A percentile compares a stretch with the other conserved stretches of the same genome.
Evolutionary conservation across 1,140 invertebrate genomes (phyloP).

Genomic region (Tetraneura akinire): DNA sequence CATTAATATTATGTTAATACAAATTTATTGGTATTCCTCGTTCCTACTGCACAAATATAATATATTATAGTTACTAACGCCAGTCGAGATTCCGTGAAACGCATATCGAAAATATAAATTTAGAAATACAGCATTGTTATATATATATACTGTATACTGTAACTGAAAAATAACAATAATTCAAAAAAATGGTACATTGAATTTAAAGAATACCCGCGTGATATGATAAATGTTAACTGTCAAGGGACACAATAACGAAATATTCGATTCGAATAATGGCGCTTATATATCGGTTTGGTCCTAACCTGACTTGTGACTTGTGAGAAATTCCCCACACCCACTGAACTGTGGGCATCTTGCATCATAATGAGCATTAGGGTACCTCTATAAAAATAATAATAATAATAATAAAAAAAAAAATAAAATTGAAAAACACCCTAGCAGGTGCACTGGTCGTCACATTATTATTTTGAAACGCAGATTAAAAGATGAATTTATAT

Average conservation of each 20-base stretch:
- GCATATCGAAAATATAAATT: not conserved
- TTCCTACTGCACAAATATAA: too few relatives aligned
- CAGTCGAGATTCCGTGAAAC: not conserved
- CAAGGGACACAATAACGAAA: not conserved
- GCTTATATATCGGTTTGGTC: not conserved
- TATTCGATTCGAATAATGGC: slow-evolving; percentile 1
- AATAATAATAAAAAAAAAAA: too few relatives aligned
- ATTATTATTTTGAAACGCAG: not conserved
- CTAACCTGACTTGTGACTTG: not conserved
- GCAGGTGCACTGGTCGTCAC: slow-evolving; percentile 12
- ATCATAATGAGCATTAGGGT: not conserved
- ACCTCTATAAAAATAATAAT: too few relatives aligned
- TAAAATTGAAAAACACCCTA: not conserved
- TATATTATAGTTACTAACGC: too few relatives aligned
- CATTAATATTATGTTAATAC: too few relatives aligned
- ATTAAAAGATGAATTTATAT: not conserved
- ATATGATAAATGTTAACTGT: slow-evolving; percentile 28
- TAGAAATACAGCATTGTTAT: not conserved
- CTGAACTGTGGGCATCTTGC: not conserved
- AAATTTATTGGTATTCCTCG: too few relatives aligned
- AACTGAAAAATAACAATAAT: not conserved
- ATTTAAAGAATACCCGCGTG: not conserved
- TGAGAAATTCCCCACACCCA: slow-evolving; percentile 1
- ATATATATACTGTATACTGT: not conserved
- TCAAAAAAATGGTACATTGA: slow-evolving; percentile 18